phyloP scores from a whole-genome alignment of 2,888 invertebrate species.

The Pharmacophagus antenor region DNA sequence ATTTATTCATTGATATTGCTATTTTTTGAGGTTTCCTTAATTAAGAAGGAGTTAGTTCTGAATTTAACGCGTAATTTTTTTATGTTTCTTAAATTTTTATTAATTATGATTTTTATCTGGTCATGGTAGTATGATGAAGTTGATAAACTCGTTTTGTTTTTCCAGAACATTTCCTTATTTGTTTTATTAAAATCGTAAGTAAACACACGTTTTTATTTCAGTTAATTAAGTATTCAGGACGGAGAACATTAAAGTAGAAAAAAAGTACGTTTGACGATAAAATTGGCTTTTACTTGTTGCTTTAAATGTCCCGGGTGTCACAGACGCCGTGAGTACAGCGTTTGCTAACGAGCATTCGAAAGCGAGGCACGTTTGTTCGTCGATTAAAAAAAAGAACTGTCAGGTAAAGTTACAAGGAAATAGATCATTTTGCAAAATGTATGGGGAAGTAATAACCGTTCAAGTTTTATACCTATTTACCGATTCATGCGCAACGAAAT shows the following conservation, averaged over 20 bases:
- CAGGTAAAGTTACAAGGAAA: not conserved
- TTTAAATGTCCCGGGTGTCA: constrained; percentile 6
- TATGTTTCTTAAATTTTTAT: too few species aligned
- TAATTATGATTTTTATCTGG: too few species aligned
- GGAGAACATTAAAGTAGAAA: not conserved
- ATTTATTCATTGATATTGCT: too few species aligned
- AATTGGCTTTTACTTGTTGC: constrained; percentile 18
- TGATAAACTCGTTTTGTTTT: too few species aligned
- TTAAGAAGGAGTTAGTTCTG: too few species aligned
- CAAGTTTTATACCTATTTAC: too few species aligned
- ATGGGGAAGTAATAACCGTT: too few species aligned
- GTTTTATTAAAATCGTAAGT: not conserved
- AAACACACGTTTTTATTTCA: not conserved
- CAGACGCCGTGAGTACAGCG: constrained; percentile 16
- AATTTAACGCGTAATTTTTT: too few species aligned
- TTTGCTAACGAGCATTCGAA: constrained; percentile 18
- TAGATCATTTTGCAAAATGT: constrained; percentile 1
- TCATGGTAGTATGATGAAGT: too few species aligned
- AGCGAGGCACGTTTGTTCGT: constrained; percentile 6
- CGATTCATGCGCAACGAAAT: too few species aligned
- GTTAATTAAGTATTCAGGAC: not conserved
- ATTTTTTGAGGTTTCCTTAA: too few species aligned
- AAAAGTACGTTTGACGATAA: not conserved
- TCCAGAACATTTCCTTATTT: too few species aligned
- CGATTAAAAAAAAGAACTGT: not conserved